These are phyloP conservation scores for Orgyia antiqua DNA, from an alignment of 2,888 invertebrate genomes.

Conservation along the genomic window DNA sequence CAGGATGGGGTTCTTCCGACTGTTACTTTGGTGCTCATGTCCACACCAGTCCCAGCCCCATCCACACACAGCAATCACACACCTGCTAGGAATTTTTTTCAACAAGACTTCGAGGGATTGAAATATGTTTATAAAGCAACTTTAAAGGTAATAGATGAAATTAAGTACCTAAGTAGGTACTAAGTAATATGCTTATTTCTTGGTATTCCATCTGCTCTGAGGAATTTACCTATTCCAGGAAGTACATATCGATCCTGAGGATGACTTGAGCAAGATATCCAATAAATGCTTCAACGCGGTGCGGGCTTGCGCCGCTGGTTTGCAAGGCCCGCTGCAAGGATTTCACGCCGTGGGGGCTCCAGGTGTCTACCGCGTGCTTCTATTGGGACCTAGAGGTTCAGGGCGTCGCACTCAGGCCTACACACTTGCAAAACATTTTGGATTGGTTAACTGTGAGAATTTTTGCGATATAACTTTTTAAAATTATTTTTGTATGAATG, in stretches of 20 bases:
- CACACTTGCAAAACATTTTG: conserved; percentile 68
- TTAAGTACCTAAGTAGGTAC: not conserved
- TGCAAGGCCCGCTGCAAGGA: conserved; percentile 49
- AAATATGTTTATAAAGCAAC: conserved; percentile 59
- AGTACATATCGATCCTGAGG: conserved; percentile 41
- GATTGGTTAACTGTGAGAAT: conserved; percentile 59
- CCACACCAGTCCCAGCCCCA: conserved; percentile 38
- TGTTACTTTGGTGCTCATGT: conserved; percentile 47
- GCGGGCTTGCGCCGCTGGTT: conserved; percentile 46
- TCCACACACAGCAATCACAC: conserved; percentile 37
- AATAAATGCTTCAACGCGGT: conserved; percentile 57
- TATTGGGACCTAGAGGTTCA: conserved; percentile 80
- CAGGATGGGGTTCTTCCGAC: conserved; percentile 63
- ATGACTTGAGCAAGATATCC: conserved; percentile 34
- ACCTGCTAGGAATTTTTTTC: conserved; percentile 41
- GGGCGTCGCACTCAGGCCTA: conserved; percentile 76
- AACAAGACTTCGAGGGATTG: conserved; percentile 63
- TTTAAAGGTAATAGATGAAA: conserved; percentile 42
- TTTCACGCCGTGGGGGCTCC: conserved; percentile 62
- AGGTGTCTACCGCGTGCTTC: conserved; percentile 74
- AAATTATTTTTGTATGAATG: not conserved
- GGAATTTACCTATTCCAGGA: conserved; percentile 43
- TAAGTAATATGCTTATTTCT: too few species aligned
- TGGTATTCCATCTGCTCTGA: too few species aligned
- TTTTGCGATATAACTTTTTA: not conserved